These are phyloP conservation scores for Dicycla oo DNA, from an alignment of 2,888 invertebrate species.

Conservation along the genomic window DNA sequence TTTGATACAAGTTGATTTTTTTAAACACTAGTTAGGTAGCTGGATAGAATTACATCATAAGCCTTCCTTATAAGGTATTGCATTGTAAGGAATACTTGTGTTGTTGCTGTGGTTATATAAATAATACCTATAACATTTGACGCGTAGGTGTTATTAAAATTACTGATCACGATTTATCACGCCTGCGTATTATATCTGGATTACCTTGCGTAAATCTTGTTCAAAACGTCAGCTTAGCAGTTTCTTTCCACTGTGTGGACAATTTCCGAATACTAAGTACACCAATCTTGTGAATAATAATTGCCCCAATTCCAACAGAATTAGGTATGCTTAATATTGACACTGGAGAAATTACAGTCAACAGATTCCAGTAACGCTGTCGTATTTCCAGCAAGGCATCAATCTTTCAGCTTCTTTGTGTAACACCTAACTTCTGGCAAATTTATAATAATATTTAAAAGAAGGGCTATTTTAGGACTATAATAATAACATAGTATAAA, in stretches of 20 bases:
- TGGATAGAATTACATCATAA: background rate
- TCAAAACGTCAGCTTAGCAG: background rate
- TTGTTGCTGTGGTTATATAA: background rate
- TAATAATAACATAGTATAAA: background rate
- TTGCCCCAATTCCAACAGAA: background rate
- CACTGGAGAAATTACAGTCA: conserved; percentile 15
- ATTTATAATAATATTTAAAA: background rate
- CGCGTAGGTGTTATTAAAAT: too few relatives aligned
- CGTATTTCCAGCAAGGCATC: background rate
- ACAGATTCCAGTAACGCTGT: conserved; percentile 3
- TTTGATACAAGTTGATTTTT: background rate
- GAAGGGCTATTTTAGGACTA: background rate
- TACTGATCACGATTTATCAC: background rate
- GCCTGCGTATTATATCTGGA: background rate
- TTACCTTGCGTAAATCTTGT: background rate
- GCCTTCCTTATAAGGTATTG: background rate
- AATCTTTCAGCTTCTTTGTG: background rate
- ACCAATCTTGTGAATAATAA: background rate
- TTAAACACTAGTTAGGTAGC: background rate
- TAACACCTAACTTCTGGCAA: background rate
- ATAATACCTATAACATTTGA: background rate
- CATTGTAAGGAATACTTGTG: background rate
- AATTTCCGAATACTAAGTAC: background rate
- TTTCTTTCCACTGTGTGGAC: background rate
- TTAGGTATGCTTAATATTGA: conserved; percentile 2